Evolutionary conservation across 2,888 invertebrate species (phyloP).

Genomic region (Orchesella flavescens): DNA sequence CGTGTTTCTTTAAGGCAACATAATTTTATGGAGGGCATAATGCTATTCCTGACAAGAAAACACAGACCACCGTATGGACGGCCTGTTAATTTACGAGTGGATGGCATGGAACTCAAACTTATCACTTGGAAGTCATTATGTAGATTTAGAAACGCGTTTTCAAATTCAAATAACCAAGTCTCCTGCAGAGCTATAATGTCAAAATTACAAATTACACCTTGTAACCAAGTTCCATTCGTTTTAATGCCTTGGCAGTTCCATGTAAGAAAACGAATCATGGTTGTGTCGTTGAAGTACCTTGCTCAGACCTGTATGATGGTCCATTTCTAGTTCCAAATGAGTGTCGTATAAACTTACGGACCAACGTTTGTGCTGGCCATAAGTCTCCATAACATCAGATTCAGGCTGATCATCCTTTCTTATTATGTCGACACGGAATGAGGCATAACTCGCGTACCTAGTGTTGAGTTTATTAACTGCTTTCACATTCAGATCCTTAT

Average conservation of each 20-base stretch:
- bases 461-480: neutral
- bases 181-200: conserved; percentile 29
- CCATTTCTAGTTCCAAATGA: neutral
- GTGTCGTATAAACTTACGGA: neutral
- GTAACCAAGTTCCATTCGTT: conserved; percentile 12
- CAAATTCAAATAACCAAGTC: conserved; percentile 34
- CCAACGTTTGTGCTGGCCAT: neutral
- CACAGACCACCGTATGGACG: conserved; percentile 30
- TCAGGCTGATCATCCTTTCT: neutral
- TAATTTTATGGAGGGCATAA: neutral
- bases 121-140: neutral
- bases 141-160: neutral
- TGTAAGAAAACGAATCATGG: neutral
- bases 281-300: neutral
- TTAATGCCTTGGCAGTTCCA: conserved; percentile 38
- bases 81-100: neutral
- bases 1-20: neutral
- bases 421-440: neutral
- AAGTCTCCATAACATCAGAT: neutral
- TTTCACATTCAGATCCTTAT: neutral
- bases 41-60: neutral
- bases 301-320: neutral
- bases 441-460: neutral
- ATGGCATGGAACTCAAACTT: conserved; percentile 1
- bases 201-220: neutral